Percentiles rank a stretch among this genome's conserved stretches.
phyloP scores from a whole-genome alignment of 2,888 invertebrate genomes.

The Spodoptera littoralis region DNA sequence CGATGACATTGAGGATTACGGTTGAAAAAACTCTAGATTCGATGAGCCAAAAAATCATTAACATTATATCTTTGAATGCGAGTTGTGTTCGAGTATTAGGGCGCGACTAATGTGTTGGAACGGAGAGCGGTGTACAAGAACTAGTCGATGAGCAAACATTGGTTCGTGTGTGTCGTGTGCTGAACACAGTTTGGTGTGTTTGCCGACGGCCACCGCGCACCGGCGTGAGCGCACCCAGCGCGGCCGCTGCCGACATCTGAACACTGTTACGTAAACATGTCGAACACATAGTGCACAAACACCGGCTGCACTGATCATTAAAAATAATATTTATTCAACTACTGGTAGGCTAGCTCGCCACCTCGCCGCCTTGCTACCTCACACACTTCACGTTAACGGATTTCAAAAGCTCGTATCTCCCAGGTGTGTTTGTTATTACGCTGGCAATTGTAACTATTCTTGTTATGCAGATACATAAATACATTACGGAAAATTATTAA shows the following conservation, averaged over 20 bases:
- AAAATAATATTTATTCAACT: constrained; percentile 86
- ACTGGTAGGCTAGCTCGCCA: constrained; percentile 65
- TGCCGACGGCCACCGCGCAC: constrained; percentile 51
- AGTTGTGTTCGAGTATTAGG: constrained; percentile 36
- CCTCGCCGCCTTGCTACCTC: constrained; percentile 47
- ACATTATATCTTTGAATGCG: constrained; percentile 34
- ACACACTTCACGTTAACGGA: constrained; percentile 44
- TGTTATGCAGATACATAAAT: constrained; percentile 61
- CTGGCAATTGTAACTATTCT: constrained; percentile 52
- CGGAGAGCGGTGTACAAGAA: constrained; percentile 60
- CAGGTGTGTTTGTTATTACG: constrained; percentile 52
- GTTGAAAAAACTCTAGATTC: constrained; percentile 43
- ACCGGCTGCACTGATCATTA: constrained; percentile 84
- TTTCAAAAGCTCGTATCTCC: constrained; percentile 45
- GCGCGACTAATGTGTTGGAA: constrained; percentile 44
- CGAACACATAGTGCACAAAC: constrained; percentile 78
- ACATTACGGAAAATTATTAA: constrained; percentile 71
- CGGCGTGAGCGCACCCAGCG: constrained; percentile 35
- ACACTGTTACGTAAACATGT: constrained; percentile 85
- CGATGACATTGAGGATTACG: constrained; percentile 53
- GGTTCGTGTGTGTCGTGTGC: constrained; percentile 72
- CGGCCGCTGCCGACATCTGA: constrained; percentile 67
- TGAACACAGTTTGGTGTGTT: constrained; percentile 68
- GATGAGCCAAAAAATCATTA: constrained; percentile 47
- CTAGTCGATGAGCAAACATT: constrained; percentile 72